Conservation (phyloP, 2,888 invertebrate genomes). For the Pyrrhosoma nymphula region DNA sequence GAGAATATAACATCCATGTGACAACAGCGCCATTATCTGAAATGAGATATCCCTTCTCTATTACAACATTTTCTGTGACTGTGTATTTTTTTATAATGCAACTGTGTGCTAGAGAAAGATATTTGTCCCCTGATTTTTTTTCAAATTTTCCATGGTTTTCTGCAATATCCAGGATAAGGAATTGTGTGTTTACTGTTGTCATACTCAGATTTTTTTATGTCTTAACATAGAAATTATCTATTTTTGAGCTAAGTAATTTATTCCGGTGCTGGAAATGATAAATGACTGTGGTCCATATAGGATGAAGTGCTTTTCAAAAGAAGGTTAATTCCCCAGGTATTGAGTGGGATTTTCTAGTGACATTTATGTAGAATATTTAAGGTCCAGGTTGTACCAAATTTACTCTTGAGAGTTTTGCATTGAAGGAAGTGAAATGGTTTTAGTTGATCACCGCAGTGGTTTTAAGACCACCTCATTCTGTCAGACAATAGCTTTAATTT, state of each 20-base stretch:
- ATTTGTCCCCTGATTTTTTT: neutral
- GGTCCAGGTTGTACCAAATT: neutral
- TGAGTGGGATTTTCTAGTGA: neutral
- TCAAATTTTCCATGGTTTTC: neutral
- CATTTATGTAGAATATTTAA: neutral
- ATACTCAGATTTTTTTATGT: neutral
- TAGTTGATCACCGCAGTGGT: neutral
- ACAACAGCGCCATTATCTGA: neutral
- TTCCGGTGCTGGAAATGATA: neutral
- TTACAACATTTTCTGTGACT: neutral
- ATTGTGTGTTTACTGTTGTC: neutral
- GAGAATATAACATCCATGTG: neutral
- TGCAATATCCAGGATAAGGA: neutral
- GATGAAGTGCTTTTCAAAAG: neutral
- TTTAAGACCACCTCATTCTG: neutral
- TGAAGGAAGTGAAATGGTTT: neutral
- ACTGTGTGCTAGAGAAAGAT: neutral
- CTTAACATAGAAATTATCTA: neutral
- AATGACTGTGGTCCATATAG: neutral
- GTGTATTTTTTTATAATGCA: neutral
- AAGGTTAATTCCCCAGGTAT: neutral
- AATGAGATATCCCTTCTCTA: neutral
- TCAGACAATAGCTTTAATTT: neutral
- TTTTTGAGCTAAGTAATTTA: constrained; percentile 21
- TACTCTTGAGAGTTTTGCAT: neutral